Conservation (phyloP, 2,888 invertebrate genomes). For the Sericinus montela region DNA sequence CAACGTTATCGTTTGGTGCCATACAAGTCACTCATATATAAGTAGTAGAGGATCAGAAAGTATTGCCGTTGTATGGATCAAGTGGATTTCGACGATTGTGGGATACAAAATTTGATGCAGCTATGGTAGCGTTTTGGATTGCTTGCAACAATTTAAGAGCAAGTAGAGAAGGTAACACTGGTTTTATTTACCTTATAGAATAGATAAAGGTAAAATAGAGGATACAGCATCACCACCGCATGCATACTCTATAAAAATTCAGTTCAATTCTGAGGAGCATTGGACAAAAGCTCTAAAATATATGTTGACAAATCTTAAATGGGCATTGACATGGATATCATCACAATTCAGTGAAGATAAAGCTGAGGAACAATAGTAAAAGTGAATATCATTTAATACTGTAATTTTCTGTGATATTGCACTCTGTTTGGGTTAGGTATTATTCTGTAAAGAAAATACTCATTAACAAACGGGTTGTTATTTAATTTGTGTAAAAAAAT, state of each 20-base stretch:
- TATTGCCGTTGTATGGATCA: conserved; percentile 91
- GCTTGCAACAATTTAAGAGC: conserved; percentile 96
- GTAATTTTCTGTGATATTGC: conserved; percentile 18
- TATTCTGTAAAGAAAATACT: background rate
- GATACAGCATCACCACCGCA: conserved; percentile 90
- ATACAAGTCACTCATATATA: conserved; percentile 98
- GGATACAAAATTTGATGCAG: conserved; percentile 95
- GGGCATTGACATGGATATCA: conserved; percentile 98
- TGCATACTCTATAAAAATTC: conserved; percentile 96
- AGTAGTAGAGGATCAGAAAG: conserved; percentile 86
- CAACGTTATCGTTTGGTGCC: conserved; percentile 94
- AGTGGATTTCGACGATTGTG: conserved; percentile 96
- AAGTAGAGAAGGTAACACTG: conserved; percentile 93
- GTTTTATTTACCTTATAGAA: conserved; percentile 95
- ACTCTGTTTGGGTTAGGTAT: background rate
- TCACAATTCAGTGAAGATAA: conserved; percentile 88
- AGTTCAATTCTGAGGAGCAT: conserved; percentile 98
- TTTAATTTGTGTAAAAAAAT: background rate
- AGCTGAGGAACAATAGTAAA: conserved; percentile 34
- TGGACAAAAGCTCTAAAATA: conserved; percentile 99
- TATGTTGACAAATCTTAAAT: conserved; percentile 97
- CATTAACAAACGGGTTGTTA: background rate
- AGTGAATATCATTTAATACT: background rate
- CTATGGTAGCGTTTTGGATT: conserved; percentile 98
- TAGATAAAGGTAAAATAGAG: conserved; percentile 96